Base-by-base conservation (phyloP, 2,888 invertebrate species). In the Ophioninae sp. region DNA sequence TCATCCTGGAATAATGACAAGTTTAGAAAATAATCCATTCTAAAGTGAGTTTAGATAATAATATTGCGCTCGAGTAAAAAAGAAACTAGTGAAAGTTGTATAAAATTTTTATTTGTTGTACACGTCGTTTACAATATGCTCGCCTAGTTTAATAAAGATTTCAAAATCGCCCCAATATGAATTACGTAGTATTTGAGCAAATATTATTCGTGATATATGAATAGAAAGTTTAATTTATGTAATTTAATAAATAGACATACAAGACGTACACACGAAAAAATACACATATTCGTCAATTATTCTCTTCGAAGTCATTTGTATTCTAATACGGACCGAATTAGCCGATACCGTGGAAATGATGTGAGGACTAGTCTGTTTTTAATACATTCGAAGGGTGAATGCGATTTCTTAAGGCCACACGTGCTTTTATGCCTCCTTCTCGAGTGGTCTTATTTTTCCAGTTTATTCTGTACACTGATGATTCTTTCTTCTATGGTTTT, bases 401-500 rank as follows among this genome's bases (percentile, higher is more conserved):
- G 10, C 59, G 13, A 64, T 61, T 21, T 21, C 8, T 30, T 13
- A 7, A 67, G 59, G 69, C 39, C 68, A 65, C 39, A 41, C 7
- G 23, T 73, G 30, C 30, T 30, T 77, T n/a, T 13, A 41, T 41
- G 61, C 17, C 23, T 23, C 7, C 0, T 69, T 30, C 30, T 2
- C 21, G 70, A 10, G 50, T 10, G 6, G 62, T 72, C 13, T 87
- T 83, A 88, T 80, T 87, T 87, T 83, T 83, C 88, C 56, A 92
- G 87, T 87, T 91, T 91, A 86, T 93, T 93, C 92, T 95, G 95
- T 73, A 95, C 88, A 68, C 93, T 93, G 70, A 93, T 94, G 17
- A 95, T 91, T 85, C 95, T 93, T 87, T 95, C 91, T 87, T 95
- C 95, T 73, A 95, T 93, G 76, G 94, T 87, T 86, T 94, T 93